Conservation (phyloP, 2,888 invertebrate genomes). For the Noctua pronuba region DNA sequence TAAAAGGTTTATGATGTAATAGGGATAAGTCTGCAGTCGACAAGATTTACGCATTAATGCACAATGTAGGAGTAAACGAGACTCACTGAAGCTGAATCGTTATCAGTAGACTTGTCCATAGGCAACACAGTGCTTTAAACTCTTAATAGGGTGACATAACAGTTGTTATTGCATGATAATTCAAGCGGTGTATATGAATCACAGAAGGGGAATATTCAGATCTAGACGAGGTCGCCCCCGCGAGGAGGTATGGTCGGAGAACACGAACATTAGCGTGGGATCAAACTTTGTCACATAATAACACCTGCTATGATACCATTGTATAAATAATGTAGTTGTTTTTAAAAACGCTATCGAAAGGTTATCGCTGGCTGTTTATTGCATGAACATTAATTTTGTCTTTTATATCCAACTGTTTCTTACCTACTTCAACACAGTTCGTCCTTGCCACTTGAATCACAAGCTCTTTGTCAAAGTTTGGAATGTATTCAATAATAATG, state of each 20-base stretch:
- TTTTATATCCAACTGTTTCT: conserved; percentile 56
- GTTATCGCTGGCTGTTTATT: conserved; percentile 70
- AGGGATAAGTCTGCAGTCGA: not conserved
- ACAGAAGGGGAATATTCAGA: conserved; percentile 68
- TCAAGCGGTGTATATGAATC: conserved; percentile 63
- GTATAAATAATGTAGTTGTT: conserved; percentile 41
- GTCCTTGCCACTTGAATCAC: conserved; percentile 70
- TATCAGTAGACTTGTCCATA: conserved; percentile 1
- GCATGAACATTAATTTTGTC: conserved; percentile 56
- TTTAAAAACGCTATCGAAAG: conserved; percentile 71
- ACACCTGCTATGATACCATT: conserved; percentile 72
- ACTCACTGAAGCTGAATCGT: not conserved
- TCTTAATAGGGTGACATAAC: conserved; percentile 3
- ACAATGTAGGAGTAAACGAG: not conserved
- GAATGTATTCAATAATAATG: conserved; percentile 76
- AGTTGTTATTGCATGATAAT: conserved; percentile 12
- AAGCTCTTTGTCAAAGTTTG: conserved; percentile 70
- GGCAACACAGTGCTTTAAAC: conserved; percentile 9
- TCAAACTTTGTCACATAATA: conserved; percentile 72
- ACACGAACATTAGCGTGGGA: conserved; percentile 77
- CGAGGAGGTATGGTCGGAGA: conserved; percentile 70
- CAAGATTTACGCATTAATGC: not conserved
- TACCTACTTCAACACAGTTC: conserved; percentile 59
- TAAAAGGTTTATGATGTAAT: conserved; percentile 26
- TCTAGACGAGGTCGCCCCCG: conserved; percentile 74